A percentile compares a stretch with the other conserved stretches of the same genome.
These are phyloP conservation scores for Rhagoletis zephyria DNA, from an alignment of 1,140 invertebrate genomes.

Conservation along the genomic window DNA sequence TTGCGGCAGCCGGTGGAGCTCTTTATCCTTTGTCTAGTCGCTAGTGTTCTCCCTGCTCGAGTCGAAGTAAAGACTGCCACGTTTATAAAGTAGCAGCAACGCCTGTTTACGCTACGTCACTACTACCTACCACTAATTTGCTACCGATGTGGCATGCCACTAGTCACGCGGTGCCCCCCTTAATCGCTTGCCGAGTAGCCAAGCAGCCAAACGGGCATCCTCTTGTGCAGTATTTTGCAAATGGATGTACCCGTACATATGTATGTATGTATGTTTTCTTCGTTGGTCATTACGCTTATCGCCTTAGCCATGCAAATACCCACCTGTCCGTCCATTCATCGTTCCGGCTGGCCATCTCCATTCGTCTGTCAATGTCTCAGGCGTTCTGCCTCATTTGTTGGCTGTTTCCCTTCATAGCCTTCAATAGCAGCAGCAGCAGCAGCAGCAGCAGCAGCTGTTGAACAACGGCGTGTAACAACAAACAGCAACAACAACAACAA, in stretches of 20 bases:
- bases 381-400: neutral
- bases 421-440: slow-evolving; percentile 11
- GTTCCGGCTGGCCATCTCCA: neutral
- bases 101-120: slow-evolving; percentile 1
- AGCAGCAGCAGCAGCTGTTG: slow-evolving; percentile 12
- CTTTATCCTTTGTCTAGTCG: too few relatives aligned
- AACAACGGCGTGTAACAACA: neutral
- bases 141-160: slow-evolving; percentile 31
- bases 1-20: too few relatives aligned
- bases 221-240: neutral
- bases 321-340: slow-evolving; percentile 15
- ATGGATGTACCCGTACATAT: neutral
- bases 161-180: neutral
- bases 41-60: too few relatives aligned
- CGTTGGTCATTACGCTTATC: neutral
- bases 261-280: neutral
- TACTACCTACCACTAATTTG: slow-evolving; percentile 12
- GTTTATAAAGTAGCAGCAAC: too few relatives aligned
- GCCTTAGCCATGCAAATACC: slow-evolving; percentile 27
- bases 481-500: neutral
- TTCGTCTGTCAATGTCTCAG: neutral
- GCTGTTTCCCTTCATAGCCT: neutral
- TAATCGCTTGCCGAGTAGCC: neutral
- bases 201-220: neutral
- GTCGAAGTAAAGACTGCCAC: too few relatives aligned